These are phyloP conservation scores for Channa striata DNA, from an alignment of 2,797 vertebrate species.

Conservation along the genomic window DNA sequence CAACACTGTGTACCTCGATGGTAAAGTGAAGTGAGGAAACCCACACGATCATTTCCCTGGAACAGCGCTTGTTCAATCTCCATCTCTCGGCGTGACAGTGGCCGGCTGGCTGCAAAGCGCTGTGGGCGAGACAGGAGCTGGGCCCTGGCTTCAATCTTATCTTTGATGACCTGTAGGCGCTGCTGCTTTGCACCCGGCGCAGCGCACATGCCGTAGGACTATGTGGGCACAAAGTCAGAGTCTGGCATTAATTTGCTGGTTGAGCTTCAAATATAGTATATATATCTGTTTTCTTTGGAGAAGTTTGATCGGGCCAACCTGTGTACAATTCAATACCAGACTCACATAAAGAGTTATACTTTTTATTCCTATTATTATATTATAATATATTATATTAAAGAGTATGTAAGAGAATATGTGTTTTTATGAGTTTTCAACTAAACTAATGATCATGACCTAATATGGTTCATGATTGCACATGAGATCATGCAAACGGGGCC, in stretches of 20 bases:
- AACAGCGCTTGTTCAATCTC: slow-evolving; percentile 95
- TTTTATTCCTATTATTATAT: too few species aligned
- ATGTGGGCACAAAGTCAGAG: not conserved
- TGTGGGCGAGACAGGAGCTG: slow-evolving; percentile 90
- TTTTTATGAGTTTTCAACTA: too few species aligned
- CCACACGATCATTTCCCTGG: slow-evolving; percentile 89
- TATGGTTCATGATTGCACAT: too few species aligned
- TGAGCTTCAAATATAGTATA: not conserved
- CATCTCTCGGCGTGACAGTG: slow-evolving; percentile 93
- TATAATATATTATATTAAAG: too few species aligned
- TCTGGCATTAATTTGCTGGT: not conserved
- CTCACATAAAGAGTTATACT: not conserved
- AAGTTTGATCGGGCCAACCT: too few species aligned
- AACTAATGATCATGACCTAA: too few species aligned
- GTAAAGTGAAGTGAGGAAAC: slow-evolving; percentile 92
- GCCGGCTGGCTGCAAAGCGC: slow-evolving; percentile 90
- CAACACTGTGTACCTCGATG: slow-evolving; percentile 85
- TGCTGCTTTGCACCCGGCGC: slow-evolving; percentile 87
- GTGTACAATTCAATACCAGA: too few species aligned
- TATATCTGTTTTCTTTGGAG: not conserved
- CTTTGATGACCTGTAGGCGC: slow-evolving; percentile 88
- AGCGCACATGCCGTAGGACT: slow-evolving; percentile 85
- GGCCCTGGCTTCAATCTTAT: slow-evolving; percentile 88
- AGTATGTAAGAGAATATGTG: too few species aligned
- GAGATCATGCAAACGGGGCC: not conserved